Conservation (phyloP, 92 coral and sea anemone species). For the Palythoa caribaeorum region DNA sequence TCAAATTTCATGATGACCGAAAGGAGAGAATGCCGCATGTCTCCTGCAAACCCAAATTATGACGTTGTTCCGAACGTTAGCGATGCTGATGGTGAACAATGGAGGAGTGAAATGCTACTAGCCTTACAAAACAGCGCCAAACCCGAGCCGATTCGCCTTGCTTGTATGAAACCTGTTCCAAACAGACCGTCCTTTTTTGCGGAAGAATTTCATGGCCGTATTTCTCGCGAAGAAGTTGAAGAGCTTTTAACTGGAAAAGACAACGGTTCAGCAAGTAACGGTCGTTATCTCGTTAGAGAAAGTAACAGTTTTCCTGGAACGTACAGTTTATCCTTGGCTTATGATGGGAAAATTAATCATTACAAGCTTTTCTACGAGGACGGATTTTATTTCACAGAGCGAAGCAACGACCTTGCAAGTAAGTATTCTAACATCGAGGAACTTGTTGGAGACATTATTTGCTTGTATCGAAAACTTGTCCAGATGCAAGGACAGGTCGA, state of each 20-base stretch:
- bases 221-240: slow-evolving; percentile 88
- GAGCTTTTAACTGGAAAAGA: slow-evolving; percentile 85
- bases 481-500: slow-evolving; percentile 74
- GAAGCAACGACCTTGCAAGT: slow-evolving; percentile 64
- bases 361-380: slow-evolving; percentile 83
- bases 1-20: slow-evolving; percentile 45
- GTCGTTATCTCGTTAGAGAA: slow-evolving; percentile 94
- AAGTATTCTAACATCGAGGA: slow-evolving; percentile 79
- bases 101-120: slow-evolving; percentile 86
- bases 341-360: slow-evolving; percentile 87
- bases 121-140: slow-evolving; percentile 91
- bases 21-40: slow-evolving; percentile 35
- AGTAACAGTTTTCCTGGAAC: slow-evolving; percentile 93
- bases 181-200: slow-evolving; percentile 86
- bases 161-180: slow-evolving; percentile 92
- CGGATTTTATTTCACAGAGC: slow-evolving; percentile 79
- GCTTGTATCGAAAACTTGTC: slow-evolving; percentile 73
- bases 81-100: slow-evolving; percentile 61
- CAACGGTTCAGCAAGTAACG: slow-evolving; percentile 78
- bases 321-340: slow-evolving; percentile 90
- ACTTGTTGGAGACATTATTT: slow-evolving; percentile 88
- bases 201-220: slow-evolving; percentile 96
- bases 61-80: slow-evolving; percentile 23
- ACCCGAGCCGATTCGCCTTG: slow-evolving; percentile 97
- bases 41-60: slow-evolving; percentile 27